Conservation (phyloP, 2,113 vertebrate species). For the Gallinago paraguaiae region DNA sequence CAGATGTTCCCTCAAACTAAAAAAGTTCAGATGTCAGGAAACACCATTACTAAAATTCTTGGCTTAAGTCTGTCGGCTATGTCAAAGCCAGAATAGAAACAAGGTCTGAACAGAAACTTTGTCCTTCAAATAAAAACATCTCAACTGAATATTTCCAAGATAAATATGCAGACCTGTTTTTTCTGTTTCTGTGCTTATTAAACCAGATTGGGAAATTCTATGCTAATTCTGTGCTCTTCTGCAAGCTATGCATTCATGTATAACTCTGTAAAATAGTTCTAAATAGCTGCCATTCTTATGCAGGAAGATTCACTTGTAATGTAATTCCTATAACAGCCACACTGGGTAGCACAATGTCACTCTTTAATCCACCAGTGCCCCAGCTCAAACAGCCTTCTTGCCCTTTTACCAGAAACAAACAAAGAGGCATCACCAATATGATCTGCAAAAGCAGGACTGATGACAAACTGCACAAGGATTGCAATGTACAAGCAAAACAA, state of each 20-base stretch:
- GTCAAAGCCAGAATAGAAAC: constrained; percentile 32
- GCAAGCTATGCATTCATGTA: not conserved
- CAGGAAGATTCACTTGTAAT: not conserved
- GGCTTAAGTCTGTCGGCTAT: not conserved
- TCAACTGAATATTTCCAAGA: not conserved
- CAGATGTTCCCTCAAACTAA: constrained; percentile 45
- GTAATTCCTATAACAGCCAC: not conserved
- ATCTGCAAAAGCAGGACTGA: not conserved
- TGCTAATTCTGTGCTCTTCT: not conserved
- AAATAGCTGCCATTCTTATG: not conserved
- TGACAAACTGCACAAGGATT: not conserved
- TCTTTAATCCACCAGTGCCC: not conserved
- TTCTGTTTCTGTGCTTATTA: not conserved
- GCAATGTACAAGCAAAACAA: not conserved
- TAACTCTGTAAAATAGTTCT: not conserved
- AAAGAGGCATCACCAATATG: not conserved
- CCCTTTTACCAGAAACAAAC: not conserved
- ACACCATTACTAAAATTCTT: constrained; percentile 50
- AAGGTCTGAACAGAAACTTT: constrained; percentile 31
- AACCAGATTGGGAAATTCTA: not conserved
- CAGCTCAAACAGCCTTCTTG: not conserved
- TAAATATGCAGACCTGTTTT: not conserved
- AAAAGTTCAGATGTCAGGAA: constrained; percentile 45
- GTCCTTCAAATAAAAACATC: not conserved
- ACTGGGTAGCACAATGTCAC: not conserved